Evolutionary conservation across 2,797 vertebrate genomes (phyloP), one percentile per base, ranked within the genome.

Genomic region (Crotalus adamanteus): DNA sequence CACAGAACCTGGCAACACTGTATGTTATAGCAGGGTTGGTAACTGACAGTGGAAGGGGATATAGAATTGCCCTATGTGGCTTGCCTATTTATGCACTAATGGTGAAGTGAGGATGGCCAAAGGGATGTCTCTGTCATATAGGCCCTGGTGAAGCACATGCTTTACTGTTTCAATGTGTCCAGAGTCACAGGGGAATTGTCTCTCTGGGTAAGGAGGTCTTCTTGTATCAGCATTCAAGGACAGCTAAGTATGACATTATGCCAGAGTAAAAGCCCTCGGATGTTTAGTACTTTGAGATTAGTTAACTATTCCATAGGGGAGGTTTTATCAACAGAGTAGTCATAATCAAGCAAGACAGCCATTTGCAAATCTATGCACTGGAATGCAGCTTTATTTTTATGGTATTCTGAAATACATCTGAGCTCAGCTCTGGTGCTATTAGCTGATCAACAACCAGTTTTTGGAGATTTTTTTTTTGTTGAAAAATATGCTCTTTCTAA

Each of bases 401-500:
- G 37, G 55, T 28, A 78, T 87, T 59, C 57, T 63, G 13, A 83
- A 93, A 73, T 0, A 0, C 55, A 56, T 25, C 85, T 2, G n/a
- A 86, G 8, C 1, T 12, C 88, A 65, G 92, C 93, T 93, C 90
- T 28, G 31, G 88, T 42, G 92, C 85, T 90, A 92, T 90, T 16
- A 18, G 0, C 59, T 92, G 60, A 86, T 91, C 95, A 90, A 3
- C 0, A 90, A 92, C 16, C 92, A 91, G 85, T 59, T 93, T 59
- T 47, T 90, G 91, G 26, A 83, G n/a, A 7, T 25, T 59, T n/a
- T 0, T 0, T 93, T 91, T 31, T 20, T 20, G 18, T 22, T 25
- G 7, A 8, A 60, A 60, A 87, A 95, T 51, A 53, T 94, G 86
- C 57, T 85, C 95, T 94, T 90, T 93, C 91, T 93, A 94, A 94